Percentiles rank a stretch among this genome's conserved stretches.
Conservation (phyloP, 2,888 invertebrate species). For the Heliothis peltigera region DNA sequence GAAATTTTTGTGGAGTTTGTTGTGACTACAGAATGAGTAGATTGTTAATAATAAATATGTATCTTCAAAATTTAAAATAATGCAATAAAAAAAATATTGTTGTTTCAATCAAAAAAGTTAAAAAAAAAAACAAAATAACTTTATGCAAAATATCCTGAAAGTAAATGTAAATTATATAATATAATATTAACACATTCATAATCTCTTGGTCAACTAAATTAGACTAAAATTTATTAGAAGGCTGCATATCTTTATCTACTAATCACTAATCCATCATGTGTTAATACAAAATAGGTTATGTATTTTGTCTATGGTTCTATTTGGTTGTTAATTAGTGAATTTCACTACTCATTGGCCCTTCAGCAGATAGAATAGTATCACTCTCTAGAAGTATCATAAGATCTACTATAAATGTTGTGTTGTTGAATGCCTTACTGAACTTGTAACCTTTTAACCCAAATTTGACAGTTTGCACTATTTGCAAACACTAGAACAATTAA, state of each 20-base stretch:
- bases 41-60: not conserved
- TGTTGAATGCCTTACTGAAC: slow-evolving; percentile 40
- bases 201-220: slow-evolving; percentile 9
- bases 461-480: slow-evolving; percentile 63
- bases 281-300: slow-evolving; percentile 54
- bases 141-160: not conserved
- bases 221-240: slow-evolving; percentile 9
- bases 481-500: slow-evolving; percentile 58
- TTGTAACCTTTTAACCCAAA: slow-evolving; percentile 47
- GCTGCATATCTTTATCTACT: slow-evolving; percentile 38
- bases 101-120: no score
- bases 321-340: slow-evolving; percentile 28
- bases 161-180: not conserved
- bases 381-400: slow-evolving; percentile 6
- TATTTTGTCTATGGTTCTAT: slow-evolving; percentile 56
- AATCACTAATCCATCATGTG: slow-evolving; percentile 46
- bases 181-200: not conserved
- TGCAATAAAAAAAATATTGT: no score
- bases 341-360: slow-evolving; percentile 16
- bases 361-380: slow-evolving; percentile 11
- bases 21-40: not conserved
- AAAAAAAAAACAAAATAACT: no score
- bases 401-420: slow-evolving; percentile 30
- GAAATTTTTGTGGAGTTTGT: not conserved
- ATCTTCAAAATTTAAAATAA: no score